These are phyloP conservation scores for Chironomus riparius DNA, from an alignment of 2,888 invertebrate genomes.

Conservation along the genomic window DNA sequence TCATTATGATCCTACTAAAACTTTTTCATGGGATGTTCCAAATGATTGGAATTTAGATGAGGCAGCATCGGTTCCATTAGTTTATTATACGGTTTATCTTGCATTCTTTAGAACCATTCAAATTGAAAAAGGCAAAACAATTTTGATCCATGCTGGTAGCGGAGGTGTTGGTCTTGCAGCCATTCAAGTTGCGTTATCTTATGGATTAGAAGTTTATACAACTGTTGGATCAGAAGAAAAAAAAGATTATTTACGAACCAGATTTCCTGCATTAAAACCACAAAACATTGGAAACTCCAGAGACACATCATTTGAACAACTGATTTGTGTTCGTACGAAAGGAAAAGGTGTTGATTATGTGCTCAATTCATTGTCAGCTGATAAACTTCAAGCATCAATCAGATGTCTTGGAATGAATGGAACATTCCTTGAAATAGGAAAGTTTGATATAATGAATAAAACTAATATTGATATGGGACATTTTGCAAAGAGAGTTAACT, in stretches of 20 bases:
- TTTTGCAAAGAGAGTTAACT: conserved; percentile 46
- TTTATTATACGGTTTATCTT: conserved; percentile 51
- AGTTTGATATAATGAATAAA: conserved; percentile 64
- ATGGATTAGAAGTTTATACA: conserved; percentile 52
- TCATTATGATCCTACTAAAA: conserved; percentile 45
- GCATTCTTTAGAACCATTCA: conserved; percentile 34
- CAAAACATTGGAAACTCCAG: conserved; percentile 70
- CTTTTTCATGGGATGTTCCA: conserved; percentile 55
- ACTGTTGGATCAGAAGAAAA: conserved; percentile 56
- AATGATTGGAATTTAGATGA: conserved; percentile 57
- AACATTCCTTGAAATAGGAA: conserved; percentile 70
- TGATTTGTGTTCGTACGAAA: conserved; percentile 62
- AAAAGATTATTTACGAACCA: conserved; percentile 46
- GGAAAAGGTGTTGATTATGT: conserved; percentile 78
- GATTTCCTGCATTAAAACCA: conserved; percentile 39
- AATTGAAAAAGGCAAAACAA: conserved; percentile 42
- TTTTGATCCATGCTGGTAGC: conserved; percentile 43
- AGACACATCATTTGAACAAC: conserved; percentile 69
- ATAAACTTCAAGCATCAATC: conserved; percentile 59
- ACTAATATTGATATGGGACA: conserved; percentile 52
- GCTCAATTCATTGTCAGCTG: conserved; percentile 75
- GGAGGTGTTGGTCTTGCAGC: conserved; percentile 64
- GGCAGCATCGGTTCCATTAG: conserved; percentile 63
- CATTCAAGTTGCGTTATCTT: conserved; percentile 51
- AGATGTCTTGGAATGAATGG: conserved; percentile 50